Evolutionary conservation across 2,797 vertebrate species (phyloP).

Genomic region (Rhinophrynus dorsalis): DNA sequence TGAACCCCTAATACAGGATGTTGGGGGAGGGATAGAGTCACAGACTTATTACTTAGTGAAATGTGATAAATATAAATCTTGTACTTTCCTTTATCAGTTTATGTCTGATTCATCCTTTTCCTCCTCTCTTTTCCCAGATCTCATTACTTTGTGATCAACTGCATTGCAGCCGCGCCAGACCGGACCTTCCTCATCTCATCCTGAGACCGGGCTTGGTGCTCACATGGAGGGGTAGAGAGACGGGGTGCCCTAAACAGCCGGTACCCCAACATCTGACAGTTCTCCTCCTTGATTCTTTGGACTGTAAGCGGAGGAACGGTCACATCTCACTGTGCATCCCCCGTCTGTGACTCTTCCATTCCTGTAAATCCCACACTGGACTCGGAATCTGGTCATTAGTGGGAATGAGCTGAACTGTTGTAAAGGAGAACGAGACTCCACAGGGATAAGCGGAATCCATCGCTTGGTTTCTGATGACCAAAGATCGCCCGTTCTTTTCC

Average conservation of each 20-base stretch:
- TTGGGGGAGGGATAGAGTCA: too few species aligned
- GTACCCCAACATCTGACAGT: background rate
- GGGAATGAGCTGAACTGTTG: background rate
- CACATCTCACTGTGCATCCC: too few species aligned
- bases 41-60: too few species aligned
- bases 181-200: conserved; percentile 3
- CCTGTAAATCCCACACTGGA: too few species aligned
- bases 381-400: too few species aligned
- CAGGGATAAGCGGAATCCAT: background rate
- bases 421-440: background rate
- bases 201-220: background rate
- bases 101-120: too few species aligned
- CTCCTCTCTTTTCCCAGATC: too few species aligned
- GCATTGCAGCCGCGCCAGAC: background rate
- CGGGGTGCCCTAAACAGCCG: background rate
- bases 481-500: background rate
- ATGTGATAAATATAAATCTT: too few species aligned
- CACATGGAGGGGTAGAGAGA: background rate
- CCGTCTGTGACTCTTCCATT: too few species aligned
- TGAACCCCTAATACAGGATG: too few species aligned
- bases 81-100: too few species aligned
- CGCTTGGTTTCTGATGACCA: background rate
- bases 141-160: background rate
- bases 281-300: background rate
- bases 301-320: background rate